Conservation (phyloP, 2,888 invertebrate genomes). For the Andrena minutula region DNA sequence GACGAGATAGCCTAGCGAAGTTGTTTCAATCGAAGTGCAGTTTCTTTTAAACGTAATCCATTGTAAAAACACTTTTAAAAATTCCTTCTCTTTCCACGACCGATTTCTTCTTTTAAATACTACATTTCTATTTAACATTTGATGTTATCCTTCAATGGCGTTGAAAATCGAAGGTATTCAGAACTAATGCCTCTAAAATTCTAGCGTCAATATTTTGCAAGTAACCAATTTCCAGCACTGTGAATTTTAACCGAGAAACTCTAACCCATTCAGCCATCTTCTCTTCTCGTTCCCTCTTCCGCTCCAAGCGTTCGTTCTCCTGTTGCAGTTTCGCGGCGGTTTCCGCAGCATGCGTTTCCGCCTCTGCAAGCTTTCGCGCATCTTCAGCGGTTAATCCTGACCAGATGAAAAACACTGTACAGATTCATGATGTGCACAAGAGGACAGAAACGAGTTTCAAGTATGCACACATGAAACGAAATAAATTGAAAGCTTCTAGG, state of each 20-base stretch:
- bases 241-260: not conserved
- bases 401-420: not conserved
- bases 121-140: not conserved
- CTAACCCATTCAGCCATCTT: constrained; percentile 77
- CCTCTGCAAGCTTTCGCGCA: constrained; percentile 65
- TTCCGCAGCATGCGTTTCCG: constrained; percentile 79
- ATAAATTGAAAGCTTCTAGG: not conserved
- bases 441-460: not conserved
- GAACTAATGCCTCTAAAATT: not conserved
- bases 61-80: not conserved
- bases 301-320: constrained; percentile 78
- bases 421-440: not conserved
- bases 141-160: not conserved
- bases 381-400: constrained; percentile 77
- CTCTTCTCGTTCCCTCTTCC: constrained; percentile 79
- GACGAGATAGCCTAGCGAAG: not conserved
- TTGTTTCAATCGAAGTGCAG: not conserved
- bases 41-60: not conserved
- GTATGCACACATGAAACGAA: not conserved
- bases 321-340: constrained; percentile 76
- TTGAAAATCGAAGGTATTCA: not conserved
- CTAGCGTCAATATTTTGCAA: not conserved
- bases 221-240: not conserved
- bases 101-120: not conserved
- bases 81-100: no score